A percentile compares a stretch with the other conserved stretches of the same genome.
Conservation (phyloP, 2,888 invertebrate genomes). For the Eudasyphora cyanicolor region DNA sequence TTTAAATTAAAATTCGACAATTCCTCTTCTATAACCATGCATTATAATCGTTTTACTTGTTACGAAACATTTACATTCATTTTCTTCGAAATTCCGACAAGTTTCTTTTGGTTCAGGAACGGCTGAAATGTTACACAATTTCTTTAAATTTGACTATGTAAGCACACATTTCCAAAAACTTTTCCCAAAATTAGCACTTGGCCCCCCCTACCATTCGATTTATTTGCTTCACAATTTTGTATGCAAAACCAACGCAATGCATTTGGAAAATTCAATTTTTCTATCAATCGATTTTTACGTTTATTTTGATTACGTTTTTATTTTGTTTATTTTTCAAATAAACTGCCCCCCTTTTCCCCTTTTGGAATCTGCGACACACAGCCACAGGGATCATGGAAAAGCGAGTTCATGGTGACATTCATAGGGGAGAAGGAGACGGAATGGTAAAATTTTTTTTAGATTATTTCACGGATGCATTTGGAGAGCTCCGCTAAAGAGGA, state of each 20-base stretch:
- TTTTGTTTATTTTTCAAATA: conserved; percentile 38
- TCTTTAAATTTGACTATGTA: no score
- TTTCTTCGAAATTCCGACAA: no score
- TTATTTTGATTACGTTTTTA: conserved; percentile 37
- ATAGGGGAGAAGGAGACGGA: no score
- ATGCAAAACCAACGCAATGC: conserved; percentile 33
- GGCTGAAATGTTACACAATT: no score
- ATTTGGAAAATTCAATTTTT: conserved; percentile 27
- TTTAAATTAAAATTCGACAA: no score
- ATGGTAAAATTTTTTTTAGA: not conserved
- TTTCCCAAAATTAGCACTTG: not conserved
- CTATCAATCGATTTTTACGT: conserved; percentile 24
- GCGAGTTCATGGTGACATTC: not conserved
- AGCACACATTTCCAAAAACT: no score
- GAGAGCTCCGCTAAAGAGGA: conserved; percentile 4
- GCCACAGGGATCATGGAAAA: not conserved
- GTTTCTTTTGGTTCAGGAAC: no score
- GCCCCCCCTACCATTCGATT: not conserved
- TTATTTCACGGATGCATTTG: conserved; percentile 2
- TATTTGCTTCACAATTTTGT: conserved; percentile 13
- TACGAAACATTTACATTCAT: no score
- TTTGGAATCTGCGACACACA: not conserved
- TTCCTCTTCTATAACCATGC: no score
- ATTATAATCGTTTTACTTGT: no score
- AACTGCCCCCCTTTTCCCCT: conserved; percentile 16